Evolutionary conservation across 2,888 invertebrate species (phyloP).

Genomic region (Parapristionchus giblindavisi): DNA sequence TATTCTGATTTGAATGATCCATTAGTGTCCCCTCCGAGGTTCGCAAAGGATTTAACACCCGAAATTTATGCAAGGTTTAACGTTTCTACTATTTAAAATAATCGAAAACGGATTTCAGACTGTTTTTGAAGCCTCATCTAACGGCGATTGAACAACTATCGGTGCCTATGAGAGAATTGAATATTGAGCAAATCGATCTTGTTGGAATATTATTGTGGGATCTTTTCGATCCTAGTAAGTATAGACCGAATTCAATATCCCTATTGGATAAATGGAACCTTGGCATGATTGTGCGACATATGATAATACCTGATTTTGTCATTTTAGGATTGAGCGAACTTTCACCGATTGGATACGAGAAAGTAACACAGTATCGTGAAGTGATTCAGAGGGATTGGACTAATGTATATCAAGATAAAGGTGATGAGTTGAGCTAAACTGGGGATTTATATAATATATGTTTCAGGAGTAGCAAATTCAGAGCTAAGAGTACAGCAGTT

Average conservation of each 20-base stretch:
- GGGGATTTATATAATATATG: neutral
- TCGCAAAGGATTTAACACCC: neutral
- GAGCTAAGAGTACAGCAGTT: constrained; percentile 10
- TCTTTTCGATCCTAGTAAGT: constrained; percentile 13
- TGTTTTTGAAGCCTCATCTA: constrained; percentile 13
- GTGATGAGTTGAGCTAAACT: neutral
- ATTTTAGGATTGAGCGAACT: constrained; percentile 3
- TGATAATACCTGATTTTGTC: no score
- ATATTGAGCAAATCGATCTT: neutral
- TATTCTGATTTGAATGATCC: constrained; percentile 4
- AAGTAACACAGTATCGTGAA: neutral
- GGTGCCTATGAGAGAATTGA: constrained; percentile 2
- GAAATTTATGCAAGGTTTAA: constrained; percentile 21
- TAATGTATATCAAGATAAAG: neutral
- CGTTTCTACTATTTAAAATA: neutral
- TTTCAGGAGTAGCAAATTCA: neutral
- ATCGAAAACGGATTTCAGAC: neutral
- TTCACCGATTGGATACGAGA: neutral
- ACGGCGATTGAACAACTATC: constrained; percentile 12
- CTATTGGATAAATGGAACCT: no score
- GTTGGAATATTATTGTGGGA: constrained; percentile 12
- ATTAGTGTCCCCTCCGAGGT: neutral
- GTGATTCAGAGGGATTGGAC: neutral
- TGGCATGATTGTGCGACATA: no score
- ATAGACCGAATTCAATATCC: no score